These are phyloP conservation scores for Hydractinia symbiolongicarpus DNA, from an alignment of 30 jellyfish, hydroid and myxozoan species.

Conservation along the genomic window DNA sequence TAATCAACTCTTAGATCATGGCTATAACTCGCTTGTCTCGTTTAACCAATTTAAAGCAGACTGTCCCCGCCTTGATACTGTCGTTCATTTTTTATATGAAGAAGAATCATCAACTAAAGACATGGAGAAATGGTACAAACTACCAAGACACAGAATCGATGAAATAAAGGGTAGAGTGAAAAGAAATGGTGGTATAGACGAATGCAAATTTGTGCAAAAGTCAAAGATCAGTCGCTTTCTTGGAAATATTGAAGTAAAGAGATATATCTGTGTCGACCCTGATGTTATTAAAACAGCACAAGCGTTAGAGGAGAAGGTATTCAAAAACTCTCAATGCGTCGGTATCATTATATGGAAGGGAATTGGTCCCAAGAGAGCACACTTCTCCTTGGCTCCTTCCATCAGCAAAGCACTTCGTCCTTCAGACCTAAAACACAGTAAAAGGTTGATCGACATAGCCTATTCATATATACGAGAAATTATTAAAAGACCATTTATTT, in stretches of 20 bases:
- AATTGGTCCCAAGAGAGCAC: conserved; percentile 68
- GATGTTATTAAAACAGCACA: conserved; percentile 63
- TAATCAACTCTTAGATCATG: conserved; percentile 61
- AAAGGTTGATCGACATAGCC: conserved; percentile 51
- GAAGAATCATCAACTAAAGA: conserved; percentile 39
- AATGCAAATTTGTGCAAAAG: conserved; percentile 51
- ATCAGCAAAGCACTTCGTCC: conserved; percentile 54
- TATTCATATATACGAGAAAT: conserved; percentile 31
- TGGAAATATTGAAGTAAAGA: conserved; percentile 42
- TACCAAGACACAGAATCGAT: neutral
- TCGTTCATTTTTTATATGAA: conserved; percentile 64
- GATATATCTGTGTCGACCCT: conserved; percentile 84
- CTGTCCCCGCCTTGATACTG: conserved; percentile 56
- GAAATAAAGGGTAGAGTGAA: neutral
- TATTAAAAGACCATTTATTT: conserved; percentile 59
- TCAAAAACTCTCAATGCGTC: conserved; percentile 55
- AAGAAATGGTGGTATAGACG: conserved; percentile 42
- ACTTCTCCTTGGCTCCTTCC: conserved; percentile 53
- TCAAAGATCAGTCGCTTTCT: conserved; percentile 52
- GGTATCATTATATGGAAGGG: conserved; percentile 91
- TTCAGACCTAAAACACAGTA: conserved; percentile 58
- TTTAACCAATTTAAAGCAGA: conserved; percentile 46
- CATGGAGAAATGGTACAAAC: conserved; percentile 67
- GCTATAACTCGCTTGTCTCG: conserved; percentile 65
- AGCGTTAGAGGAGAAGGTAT: conserved; percentile 51